Conservation (phyloP, 2,113 vertebrate genomes). For the Menidia beryllina region DNA sequence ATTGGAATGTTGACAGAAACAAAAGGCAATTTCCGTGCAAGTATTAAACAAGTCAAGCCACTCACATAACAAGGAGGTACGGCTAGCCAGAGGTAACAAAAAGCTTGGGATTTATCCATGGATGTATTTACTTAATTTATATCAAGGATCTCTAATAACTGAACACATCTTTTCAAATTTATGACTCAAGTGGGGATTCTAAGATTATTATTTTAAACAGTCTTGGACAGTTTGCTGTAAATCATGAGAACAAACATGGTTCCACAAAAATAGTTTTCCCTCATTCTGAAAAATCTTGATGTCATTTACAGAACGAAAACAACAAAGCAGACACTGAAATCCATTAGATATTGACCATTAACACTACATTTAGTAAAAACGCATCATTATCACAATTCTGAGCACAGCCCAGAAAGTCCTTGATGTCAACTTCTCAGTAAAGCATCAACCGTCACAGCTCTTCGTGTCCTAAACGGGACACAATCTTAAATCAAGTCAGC, state of each 20-base stretch:
- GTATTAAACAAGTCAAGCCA: conserved; percentile 54
- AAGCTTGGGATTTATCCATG: conserved; percentile 1
- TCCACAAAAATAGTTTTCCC: neutral
- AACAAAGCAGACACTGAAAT: conserved; percentile 9
- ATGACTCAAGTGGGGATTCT: neutral
- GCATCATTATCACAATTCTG: conserved; percentile 26
- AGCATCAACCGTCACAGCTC: conserved; percentile 21
- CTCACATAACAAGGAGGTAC: conserved; percentile 56
- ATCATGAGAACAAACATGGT: conserved; percentile 1
- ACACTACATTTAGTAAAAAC: conserved; percentile 19
- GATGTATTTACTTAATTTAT: neutral
- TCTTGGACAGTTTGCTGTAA: conserved; percentile 4
- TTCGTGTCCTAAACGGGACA: conserved; percentile 22
- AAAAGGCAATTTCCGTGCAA: conserved; percentile 56
- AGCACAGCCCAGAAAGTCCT: conserved; percentile 43
- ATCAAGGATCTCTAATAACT: neutral
- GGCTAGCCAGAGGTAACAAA: conserved; percentile 31
- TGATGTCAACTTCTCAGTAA: conserved; percentile 19
- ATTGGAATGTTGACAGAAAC: conserved; percentile 71
- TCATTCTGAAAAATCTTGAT: neutral
- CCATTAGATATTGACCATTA: conserved; percentile 3
- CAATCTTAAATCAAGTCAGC: conserved; percentile 27
- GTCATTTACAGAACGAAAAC: conserved; percentile 10
- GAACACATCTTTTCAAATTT: conserved; percentile 17
- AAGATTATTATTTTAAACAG: conserved; percentile 5